Conservation (phyloP, 1,140 invertebrate genomes). For the Centruroides sculpturatus region DNA sequence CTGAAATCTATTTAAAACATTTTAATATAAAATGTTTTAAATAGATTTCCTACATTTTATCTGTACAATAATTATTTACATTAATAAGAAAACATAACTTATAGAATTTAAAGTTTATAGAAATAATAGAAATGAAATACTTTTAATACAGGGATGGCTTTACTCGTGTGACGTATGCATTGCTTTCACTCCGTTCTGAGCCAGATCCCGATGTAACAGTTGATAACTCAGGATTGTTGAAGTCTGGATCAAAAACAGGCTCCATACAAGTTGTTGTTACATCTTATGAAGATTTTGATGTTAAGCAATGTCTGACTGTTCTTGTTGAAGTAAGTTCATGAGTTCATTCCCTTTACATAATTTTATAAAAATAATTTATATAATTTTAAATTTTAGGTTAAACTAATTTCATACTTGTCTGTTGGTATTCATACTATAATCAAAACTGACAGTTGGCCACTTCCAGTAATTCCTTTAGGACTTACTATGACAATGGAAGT, state of each 20-base stretch:
- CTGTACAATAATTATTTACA: too few relatives aligned
- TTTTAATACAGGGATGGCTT: constrained; percentile 27
- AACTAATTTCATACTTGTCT: constrained; percentile 34
- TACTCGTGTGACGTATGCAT: constrained; percentile 29
- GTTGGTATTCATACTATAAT: constrained; percentile 24
- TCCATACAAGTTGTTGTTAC: constrained; percentile 43
- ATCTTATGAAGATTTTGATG: constrained; percentile 40
- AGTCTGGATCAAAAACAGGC: constrained; percentile 29
- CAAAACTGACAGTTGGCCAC: constrained; percentile 19
- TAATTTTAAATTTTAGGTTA: constrained; percentile 26
- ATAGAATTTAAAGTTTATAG: too few relatives aligned
- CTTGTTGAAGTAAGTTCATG: constrained; percentile 29
- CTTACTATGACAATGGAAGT: constrained; percentile 27
- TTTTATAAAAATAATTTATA: not conserved
- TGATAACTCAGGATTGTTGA: constrained; percentile 4
- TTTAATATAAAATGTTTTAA: too few relatives aligned
- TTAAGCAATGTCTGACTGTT: constrained; percentile 34
- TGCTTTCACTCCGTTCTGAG: constrained; percentile 10
- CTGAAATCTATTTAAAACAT: too few relatives aligned
- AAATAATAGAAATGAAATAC: too few relatives aligned
- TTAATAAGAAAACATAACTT: too few relatives aligned
- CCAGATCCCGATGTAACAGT: constrained; percentile 1
- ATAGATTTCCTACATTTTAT: too few relatives aligned
- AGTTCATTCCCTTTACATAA: not conserved
- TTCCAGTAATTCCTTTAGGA: constrained; percentile 31